Evolutionary conservation across 2,888 invertebrate genomes (phyloP).

Genomic region (Acanthosepion esculentum): DNA sequence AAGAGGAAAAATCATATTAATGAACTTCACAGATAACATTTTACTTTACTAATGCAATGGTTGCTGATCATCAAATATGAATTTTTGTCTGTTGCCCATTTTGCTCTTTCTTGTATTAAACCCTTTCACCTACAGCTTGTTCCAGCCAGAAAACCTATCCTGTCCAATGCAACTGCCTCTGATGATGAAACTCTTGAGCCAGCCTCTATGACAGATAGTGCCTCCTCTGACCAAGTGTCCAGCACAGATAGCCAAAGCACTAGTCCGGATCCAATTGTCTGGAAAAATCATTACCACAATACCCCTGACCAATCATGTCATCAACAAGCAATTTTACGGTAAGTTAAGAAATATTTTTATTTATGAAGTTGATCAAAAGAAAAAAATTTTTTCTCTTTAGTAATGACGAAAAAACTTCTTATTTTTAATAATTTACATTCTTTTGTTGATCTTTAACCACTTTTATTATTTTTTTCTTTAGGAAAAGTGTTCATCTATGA

Average conservation of each 20-base stretch:
- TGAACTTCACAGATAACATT: too few species aligned
- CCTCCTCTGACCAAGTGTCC: background rate
- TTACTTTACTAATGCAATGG: too few species aligned
- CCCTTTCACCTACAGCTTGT: background rate
- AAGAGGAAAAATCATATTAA: too few species aligned
- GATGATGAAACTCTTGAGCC: background rate
- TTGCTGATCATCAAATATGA: too few species aligned
- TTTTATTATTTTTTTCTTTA: background rate
- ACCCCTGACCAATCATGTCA: slow-evolving; percentile 20
- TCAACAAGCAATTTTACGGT: slow-evolving; percentile 22
- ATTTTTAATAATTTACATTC: too few species aligned
- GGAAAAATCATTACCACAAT: background rate
- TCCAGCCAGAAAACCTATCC: background rate
- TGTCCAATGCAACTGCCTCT: background rate
- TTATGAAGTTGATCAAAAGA: background rate
- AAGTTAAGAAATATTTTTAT: background rate
- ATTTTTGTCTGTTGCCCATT: too few species aligned
- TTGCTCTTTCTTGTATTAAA: too few species aligned
- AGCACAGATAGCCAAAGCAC: background rate
- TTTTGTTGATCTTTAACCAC: background rate
- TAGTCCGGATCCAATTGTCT: background rate
- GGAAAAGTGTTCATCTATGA: slow-evolving; percentile 33
- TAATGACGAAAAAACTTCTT: background rate
- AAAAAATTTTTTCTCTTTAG: too few species aligned
- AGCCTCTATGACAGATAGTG: background rate